These are phyloP conservation scores for Lethrus apterus DNA, from an alignment of 1,140 invertebrate genomes.

Conservation along the genomic window DNA sequence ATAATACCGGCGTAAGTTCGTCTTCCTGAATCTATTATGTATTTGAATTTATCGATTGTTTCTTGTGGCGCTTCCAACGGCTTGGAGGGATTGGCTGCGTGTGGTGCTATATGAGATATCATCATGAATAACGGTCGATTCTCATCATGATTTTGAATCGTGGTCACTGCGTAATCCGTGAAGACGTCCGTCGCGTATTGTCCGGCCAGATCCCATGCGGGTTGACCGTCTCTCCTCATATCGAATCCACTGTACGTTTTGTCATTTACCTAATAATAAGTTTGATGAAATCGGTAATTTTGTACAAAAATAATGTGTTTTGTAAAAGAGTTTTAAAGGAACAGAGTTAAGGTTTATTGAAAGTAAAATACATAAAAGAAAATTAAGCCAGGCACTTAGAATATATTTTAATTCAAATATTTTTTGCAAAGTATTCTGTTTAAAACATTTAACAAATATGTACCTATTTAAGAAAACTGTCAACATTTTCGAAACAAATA, in stretches of 20 bases:
- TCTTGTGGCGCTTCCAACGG: slow-evolving; percentile 55
- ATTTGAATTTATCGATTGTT: slow-evolving; percentile 52
- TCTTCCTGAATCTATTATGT: slow-evolving; percentile 58
- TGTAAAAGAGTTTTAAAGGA: no score
- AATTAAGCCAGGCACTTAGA: no score
- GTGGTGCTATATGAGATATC: slow-evolving; percentile 59
- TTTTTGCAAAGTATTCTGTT: no score
- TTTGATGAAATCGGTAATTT: slow-evolving; percentile 3
- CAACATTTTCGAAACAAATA: no score
- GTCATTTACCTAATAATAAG: slow-evolving; percentile 33
- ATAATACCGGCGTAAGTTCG: slow-evolving; percentile 58
- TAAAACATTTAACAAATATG: no score
- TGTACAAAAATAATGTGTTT: slow-evolving; percentile 2
- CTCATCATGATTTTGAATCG: slow-evolving; percentile 52
- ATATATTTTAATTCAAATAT: no score
- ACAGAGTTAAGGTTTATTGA: no score
- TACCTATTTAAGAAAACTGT: no score
- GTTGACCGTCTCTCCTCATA: slow-evolving; percentile 51
- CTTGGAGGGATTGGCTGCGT: slow-evolving; percentile 52
- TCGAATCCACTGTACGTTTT: slow-evolving; percentile 58
- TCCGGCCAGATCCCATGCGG: slow-evolving; percentile 53
- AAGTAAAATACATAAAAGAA: no score
- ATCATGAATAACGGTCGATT: slow-evolving; percentile 60
- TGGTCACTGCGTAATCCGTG: slow-evolving; percentile 52
- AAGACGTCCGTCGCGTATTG: slow-evolving; percentile 64